Conservation (phyloP, 1,140 invertebrate species). For the Doryteuthis pealeii region DNA sequence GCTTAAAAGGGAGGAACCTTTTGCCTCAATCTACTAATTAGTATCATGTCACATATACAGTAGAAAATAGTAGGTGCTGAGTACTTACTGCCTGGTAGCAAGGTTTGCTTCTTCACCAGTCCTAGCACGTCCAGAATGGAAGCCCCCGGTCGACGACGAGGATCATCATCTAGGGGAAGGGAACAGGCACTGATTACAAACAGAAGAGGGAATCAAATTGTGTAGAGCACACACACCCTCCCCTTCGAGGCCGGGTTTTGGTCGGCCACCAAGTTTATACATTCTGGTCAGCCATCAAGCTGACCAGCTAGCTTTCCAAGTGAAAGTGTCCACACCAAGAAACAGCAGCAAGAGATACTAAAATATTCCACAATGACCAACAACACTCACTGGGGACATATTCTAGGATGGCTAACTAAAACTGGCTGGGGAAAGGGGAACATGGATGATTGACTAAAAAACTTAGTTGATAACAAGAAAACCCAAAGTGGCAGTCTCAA, state of each 20-base stretch:
- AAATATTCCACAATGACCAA: too few species aligned
- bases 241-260: background rate
- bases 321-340: conserved; percentile 6
- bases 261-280: background rate
- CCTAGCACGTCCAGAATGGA: conserved; percentile 53
- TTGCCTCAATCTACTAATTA: too few species aligned
- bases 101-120: conserved; percentile 48
- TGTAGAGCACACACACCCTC: background rate
- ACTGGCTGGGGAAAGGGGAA: too few species aligned
- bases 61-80: too few species aligned
- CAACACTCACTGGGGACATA: too few species aligned
- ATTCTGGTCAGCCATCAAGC: background rate
- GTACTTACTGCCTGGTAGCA: conserved; percentile 34
- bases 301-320: background rate
- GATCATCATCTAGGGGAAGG: conserved; percentile 33
- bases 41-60: too few species aligned
- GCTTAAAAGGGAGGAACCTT: too few species aligned
- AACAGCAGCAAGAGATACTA: background rate
- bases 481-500: too few species aligned
- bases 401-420: too few species aligned
- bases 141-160: conserved; percentile 40
- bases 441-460: too few species aligned
- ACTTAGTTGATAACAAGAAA: too few species aligned
- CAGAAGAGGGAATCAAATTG: background rate
- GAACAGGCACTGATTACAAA: background rate